Evolutionary conservation across 2,888 invertebrate genomes (phyloP), one percentile per base, ranked within the genome.

Genomic region (Cerastis leucographa): DNA sequence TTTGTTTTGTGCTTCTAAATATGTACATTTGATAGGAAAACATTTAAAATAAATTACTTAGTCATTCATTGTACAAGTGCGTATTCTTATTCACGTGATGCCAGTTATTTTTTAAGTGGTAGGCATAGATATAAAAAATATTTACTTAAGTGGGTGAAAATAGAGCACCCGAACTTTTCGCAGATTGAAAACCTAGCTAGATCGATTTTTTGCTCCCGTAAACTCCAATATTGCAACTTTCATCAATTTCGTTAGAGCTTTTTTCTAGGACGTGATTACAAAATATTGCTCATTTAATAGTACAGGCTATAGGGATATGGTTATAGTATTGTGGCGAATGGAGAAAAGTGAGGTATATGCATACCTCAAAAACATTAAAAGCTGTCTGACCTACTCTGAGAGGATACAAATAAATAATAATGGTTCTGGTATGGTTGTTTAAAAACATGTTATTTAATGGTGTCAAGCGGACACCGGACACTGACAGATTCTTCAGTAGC

Each of bases 21-120:
- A 42, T 44, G 54, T 74, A 44, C 19, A 73, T 25, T 74, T 59
- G 35, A 56, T 74, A 59, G 8, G 35, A 17, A 7, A 25, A 40
- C 1, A 72, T 74, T 46, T 46, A 7, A 25, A 59, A 14, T 0
- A 6, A 59, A 7, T 1, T 14, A 22, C 11, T 74, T 74, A 25
- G 56, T 56, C 35, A 46, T 46, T 61, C n/a, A n/a, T 54, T n/a
- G 29, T 61, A 4, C 9, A 3, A n/a, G 19, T 51, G 51, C n/a
- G 51, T 68, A 11, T 51, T 49, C 19, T 19, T 35, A 9, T 11
- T 35, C 17, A 29, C 8, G 25, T 14, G 56, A 25, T 2, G 25
- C 25, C 12, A 14, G 7, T 56, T 56, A 25, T 25, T 56, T 25
- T 8, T 4, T 11, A 56, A 25, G 5, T 25, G 25, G 56, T 25